These are phyloP conservation scores for Tragelaphus imberbis DNA, from an alignment of 2,113 vertebrate species.

Conservation along the genomic window DNA sequence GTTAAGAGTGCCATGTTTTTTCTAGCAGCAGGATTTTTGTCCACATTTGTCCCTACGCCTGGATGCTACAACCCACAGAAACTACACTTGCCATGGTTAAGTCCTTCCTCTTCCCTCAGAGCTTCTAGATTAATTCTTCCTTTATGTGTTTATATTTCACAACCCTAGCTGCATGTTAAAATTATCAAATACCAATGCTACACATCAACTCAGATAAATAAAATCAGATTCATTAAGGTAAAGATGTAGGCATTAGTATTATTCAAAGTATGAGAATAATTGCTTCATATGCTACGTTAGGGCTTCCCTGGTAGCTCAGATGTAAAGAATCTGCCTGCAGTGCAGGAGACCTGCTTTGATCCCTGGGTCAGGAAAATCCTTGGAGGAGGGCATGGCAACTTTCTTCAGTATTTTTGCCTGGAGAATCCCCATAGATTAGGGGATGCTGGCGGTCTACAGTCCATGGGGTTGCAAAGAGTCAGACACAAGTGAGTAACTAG, in stretches of 20 bases:
- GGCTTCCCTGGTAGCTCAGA: not conserved
- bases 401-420: not conserved
- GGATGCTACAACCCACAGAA: not conserved
- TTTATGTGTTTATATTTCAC: not conserved
- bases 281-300: not conserved
- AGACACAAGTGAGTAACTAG: not conserved
- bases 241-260: not conserved
- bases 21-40: not conserved
- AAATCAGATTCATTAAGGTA: not conserved
- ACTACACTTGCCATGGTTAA: not conserved
- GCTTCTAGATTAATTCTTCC: not conserved
- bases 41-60: rapidly evolving
- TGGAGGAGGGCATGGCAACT: not conserved
- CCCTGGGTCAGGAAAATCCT: not conserved
- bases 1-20: rapidly evolving
- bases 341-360: not conserved
- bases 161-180: not conserved
- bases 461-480: not conserved
- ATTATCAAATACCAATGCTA: not conserved
- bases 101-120: not conserved
- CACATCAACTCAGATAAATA: not conserved
- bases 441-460: not conserved
- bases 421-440: not conserved
- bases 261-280: not conserved
- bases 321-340: rapidly evolving